Percentiles rank a stretch among this genome's conserved stretches.
Evolutionary conservation across 2,888 invertebrate species (phyloP).

Genomic region (Polyommatus iphigenia): DNA sequence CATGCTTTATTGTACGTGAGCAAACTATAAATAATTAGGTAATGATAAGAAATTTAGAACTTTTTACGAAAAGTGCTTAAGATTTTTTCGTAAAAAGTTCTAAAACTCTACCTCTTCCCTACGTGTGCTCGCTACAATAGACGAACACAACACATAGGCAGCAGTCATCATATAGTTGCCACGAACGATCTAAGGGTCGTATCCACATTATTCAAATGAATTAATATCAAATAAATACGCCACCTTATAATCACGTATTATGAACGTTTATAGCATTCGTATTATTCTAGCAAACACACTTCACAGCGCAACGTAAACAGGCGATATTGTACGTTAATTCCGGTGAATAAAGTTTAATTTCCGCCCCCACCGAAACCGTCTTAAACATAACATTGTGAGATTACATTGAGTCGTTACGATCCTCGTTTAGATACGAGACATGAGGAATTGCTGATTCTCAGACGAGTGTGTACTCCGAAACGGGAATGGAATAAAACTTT

Average conservation of each 20-base stretch:
- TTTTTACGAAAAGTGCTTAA: too few species aligned
- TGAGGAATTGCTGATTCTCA: slow-evolving; percentile 75
- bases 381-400: slow-evolving; percentile 63
- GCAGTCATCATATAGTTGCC: too few species aligned
- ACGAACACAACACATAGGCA: too few species aligned
- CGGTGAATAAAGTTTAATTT: slow-evolving; percentile 50
- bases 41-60: too few species aligned
- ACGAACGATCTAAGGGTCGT: neutral
- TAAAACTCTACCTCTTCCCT: too few species aligned
- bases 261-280: slow-evolving; percentile 36
- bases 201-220: neutral
- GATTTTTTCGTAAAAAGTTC: too few species aligned
- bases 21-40: too few species aligned
- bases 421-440: slow-evolving; percentile 75
- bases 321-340: slow-evolving; percentile 43
- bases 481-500: slow-evolving; percentile 34
- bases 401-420: slow-evolving; percentile 76
- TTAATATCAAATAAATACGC: neutral
- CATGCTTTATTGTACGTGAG: too few species aligned
- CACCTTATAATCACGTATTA: slow-evolving; percentile 31
- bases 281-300: slow-evolving; percentile 49
- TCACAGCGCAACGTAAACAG: slow-evolving; percentile 41
- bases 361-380: slow-evolving; percentile 41
- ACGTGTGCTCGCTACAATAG: too few species aligned
- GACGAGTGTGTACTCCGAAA: neutral